Conservation (phyloP, 1,140 invertebrate genomes). For the Halotydeus destructor region DNA sequence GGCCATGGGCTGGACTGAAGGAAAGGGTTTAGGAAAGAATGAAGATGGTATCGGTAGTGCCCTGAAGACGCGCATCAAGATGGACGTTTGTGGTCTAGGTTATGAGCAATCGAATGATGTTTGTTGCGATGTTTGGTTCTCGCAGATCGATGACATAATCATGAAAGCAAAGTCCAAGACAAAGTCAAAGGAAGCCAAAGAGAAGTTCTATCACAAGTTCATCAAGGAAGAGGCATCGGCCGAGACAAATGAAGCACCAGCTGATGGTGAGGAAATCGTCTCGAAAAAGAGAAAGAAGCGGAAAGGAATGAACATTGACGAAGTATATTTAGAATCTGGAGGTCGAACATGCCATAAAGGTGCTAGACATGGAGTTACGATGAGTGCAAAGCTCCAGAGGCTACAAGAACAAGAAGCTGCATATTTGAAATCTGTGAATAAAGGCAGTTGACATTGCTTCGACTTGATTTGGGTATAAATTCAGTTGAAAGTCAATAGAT, state of each 20-base stretch:
- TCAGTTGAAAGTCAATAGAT: too few relatives aligned
- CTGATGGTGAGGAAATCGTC: background rate
- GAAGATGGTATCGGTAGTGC: conserved; percentile 6
- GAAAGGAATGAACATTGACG: conserved; percentile 7
- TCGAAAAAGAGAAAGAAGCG: background rate
- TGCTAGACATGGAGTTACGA: conserved; percentile 7
- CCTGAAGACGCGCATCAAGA: conserved; percentile 5
- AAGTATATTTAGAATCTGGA: conserved; percentile 1
- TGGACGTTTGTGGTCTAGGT: conserved; percentile 5
- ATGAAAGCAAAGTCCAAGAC: background rate
- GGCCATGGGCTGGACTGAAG: conserved; percentile 10
- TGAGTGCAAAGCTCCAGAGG: conserved; percentile 9
- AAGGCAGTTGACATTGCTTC: too few relatives aligned
- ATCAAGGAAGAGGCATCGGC: conserved; percentile 2
- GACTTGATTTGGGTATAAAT: too few relatives aligned
- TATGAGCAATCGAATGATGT: too few relatives aligned
- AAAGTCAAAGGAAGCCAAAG: background rate
- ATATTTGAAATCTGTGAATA: conserved; percentile 10
- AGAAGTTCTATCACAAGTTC: background rate
- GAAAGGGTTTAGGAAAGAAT: conserved; percentile 2
- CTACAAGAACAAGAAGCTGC: conserved; percentile 8
- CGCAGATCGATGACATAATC: conserved; percentile 2
- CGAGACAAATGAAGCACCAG: background rate
- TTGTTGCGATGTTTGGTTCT: background rate
- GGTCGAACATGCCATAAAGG: conserved; percentile 8